Evolutionary conservation across 2,797 vertebrate genomes (phyloP).

Genomic region (Rhabdomys pumilio): DNA sequence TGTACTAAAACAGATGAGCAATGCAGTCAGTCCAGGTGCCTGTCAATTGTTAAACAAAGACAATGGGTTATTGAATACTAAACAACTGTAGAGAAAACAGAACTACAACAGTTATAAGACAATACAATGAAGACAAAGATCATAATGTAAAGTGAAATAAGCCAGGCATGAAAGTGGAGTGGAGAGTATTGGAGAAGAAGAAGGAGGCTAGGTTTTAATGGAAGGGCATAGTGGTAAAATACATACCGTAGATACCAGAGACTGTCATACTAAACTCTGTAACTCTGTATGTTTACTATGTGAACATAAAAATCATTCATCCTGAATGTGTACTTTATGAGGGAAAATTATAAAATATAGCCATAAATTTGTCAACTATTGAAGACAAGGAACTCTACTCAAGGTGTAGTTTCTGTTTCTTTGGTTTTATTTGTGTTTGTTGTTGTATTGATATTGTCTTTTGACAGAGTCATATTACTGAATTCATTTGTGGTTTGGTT

Average conservation of each 20-base stretch:
- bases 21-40: background rate
- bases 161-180: background rate
- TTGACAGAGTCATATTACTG: rapidly evolving
- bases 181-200: no score
- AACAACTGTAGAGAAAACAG: background rate
- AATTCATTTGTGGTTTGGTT: background rate
- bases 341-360: background rate
- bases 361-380: background rate
- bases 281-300: background rate
- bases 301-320: background rate
- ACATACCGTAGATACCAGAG: background rate
- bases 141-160: background rate
- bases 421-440: background rate
- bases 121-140: background rate
- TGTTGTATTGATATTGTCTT: background rate
- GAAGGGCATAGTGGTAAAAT: background rate
- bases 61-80: background rate
- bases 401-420: background rate
- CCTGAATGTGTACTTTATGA: background rate
- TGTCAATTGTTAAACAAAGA: background rate
- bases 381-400: background rate
- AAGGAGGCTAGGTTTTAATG: background rate
- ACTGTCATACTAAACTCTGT: background rate
- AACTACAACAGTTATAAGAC: background rate
- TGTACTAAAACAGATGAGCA: background rate